Evolutionary conservation across 2,797 vertebrate genomes (phyloP).

Genomic region (Sorex maritimensis): DNA sequence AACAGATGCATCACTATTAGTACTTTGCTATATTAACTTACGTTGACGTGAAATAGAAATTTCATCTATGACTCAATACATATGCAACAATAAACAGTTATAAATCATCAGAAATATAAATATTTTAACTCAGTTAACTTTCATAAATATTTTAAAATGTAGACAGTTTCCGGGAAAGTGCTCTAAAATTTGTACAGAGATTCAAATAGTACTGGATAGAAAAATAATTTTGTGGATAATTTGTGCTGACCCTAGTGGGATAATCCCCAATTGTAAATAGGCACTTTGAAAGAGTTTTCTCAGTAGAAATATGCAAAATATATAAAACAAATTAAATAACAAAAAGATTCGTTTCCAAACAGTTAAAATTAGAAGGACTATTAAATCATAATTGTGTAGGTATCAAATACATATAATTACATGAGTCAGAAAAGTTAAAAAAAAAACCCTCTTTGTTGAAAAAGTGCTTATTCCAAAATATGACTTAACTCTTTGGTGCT

Average conservation of each 20-base stretch:
- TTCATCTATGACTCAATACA: conserved; percentile 17
- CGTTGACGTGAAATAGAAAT: neutral
- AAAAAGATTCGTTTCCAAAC: neutral
- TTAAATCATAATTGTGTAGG: neutral
- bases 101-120: conserved; percentile 34
- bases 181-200: conserved; percentile 28
- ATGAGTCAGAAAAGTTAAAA: neutral
- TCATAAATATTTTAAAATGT: too few species aligned
- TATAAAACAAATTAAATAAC: neutral
- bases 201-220: too few species aligned
- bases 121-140: neutral
- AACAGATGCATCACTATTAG: neutral
- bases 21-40: neutral
- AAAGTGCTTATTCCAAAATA: conserved; percentile 20
- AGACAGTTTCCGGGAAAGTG: neutral
- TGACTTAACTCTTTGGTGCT: neutral
- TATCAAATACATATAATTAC: neutral
- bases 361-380: neutral
- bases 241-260: neutral
- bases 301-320: neutral
- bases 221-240: neutral
- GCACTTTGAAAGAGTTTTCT: neutral
- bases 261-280: neutral
- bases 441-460: too few species aligned
- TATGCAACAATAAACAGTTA: neutral